Evolutionary conservation across 2,888 invertebrate species (phyloP).

Genomic region (Melanophora roralis): DNA sequence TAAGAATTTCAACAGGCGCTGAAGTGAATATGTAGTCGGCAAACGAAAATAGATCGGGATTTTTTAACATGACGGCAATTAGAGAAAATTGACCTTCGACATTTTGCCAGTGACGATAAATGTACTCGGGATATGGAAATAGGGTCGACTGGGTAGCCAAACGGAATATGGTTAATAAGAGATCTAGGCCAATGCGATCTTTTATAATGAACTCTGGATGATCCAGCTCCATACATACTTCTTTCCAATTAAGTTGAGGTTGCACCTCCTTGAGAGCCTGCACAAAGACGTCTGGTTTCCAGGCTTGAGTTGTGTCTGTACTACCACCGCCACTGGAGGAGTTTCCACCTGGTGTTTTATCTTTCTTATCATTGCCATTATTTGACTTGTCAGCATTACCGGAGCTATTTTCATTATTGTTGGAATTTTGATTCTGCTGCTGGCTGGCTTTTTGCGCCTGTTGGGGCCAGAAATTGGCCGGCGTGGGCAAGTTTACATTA

Average conservation of each 20-base stretch:
- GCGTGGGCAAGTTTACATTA: slow-evolving; percentile 84
- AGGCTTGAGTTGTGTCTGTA: slow-evolving; percentile 81
- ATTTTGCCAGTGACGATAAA: slow-evolving; percentile 95
- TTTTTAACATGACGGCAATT: slow-evolving; percentile 90
- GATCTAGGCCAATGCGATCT: slow-evolving; percentile 89
- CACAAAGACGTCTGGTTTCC: slow-evolving; percentile 96
- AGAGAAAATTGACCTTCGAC: slow-evolving; percentile 95
- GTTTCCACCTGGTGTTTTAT: slow-evolving; percentile 58
- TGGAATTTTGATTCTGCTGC: slow-evolving; percentile 67
- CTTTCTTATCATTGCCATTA: slow-evolving; percentile 71
- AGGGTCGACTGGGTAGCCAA: slow-evolving; percentile 87
- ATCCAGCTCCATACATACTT: slow-evolving; percentile 90
- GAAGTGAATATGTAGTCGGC: slow-evolving; percentile 93
- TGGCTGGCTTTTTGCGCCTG: slow-evolving; percentile 67
- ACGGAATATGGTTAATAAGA: slow-evolving; percentile 89
- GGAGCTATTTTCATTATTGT: slow-evolving; percentile 69
- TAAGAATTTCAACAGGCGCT: slow-evolving; percentile 91
- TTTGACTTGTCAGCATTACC: slow-evolving; percentile 62
- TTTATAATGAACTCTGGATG: slow-evolving; percentile 92
- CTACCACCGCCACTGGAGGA: slow-evolving; percentile 73
- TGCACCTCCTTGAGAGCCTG: slow-evolving; percentile 93
- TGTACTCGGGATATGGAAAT: slow-evolving; percentile 89
- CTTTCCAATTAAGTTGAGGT: slow-evolving; percentile 93
- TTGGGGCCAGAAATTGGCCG: slow-evolving; percentile 82
- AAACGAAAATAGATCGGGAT: slow-evolving; percentile 95